Conservation (phyloP, 2,113 vertebrate genomes). For the Isichthys henryi region DNA sequence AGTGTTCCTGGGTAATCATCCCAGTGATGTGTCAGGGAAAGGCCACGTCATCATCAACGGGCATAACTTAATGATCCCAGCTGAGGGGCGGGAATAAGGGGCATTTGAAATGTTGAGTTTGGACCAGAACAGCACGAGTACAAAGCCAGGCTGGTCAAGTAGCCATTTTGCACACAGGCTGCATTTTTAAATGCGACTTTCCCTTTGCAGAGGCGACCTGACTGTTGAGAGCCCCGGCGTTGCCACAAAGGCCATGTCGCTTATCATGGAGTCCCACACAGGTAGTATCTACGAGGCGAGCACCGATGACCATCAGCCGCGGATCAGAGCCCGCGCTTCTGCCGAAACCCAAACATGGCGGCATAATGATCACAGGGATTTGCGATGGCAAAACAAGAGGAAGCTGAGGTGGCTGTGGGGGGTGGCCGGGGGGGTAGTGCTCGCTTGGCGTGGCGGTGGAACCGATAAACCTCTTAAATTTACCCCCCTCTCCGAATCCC, state of each 20-base stretch:
- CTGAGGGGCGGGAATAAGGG: background rate
- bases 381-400: slow-evolving; percentile 24
- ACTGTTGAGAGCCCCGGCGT: background rate
- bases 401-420: background rate
- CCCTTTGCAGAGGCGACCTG: background rate
- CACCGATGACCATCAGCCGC: slow-evolving; percentile 34
- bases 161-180: background rate
- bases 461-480: slow-evolving; percentile 16
- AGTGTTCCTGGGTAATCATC: slow-evolving; percentile 20
- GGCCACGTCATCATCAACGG: slow-evolving; percentile 19
- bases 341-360: slow-evolving; percentile 22
- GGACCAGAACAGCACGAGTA: background rate
- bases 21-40: slow-evolving; percentile 30
- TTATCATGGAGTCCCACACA: slow-evolving; percentile 32
- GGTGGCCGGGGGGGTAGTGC: background rate
- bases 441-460: background rate
- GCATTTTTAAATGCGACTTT: background rate
- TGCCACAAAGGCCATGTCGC: slow-evolving; percentile 33
- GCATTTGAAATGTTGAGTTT: background rate
- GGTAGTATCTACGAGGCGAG: slow-evolving; percentile 32
- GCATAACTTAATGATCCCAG: slow-evolving; percentile 24
- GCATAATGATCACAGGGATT: slow-evolving; percentile 36
- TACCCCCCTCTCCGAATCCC: background rate
- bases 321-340: slow-evolving; percentile 35
- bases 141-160: slow-evolving; percentile 11